Evolutionary conservation across 2,888 invertebrate species (phyloP).

Genomic region (Tipula unca): DNA sequence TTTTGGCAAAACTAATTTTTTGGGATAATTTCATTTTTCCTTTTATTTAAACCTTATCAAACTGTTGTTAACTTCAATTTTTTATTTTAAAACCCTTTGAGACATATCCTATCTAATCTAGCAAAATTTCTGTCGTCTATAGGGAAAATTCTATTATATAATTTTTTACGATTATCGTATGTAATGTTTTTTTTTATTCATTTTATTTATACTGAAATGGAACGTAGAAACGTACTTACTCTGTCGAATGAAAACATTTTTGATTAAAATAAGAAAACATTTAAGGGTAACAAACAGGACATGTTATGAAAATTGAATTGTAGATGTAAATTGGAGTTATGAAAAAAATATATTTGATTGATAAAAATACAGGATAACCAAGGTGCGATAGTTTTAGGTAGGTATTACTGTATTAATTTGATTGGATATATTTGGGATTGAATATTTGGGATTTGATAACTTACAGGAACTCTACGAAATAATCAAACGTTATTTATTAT

Average conservation of each 20-base stretch:
- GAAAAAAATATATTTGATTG: too few species aligned
- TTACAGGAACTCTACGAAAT: too few species aligned
- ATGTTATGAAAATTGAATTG: too few species aligned
- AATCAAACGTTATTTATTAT: too few species aligned
- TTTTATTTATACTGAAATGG: not conserved
- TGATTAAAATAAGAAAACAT: not conserved
- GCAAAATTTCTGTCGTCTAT: not conserved
- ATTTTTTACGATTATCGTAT: not conserved
- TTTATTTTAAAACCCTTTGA: not conserved
- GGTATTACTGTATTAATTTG: too few species aligned
- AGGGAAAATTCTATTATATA: not conserved
- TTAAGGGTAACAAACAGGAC: too few species aligned
- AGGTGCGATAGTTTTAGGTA: too few species aligned
- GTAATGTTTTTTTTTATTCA: not conserved
- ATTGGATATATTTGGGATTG: too few species aligned
- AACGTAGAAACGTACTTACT: too few species aligned
- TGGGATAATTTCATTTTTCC: not conserved
- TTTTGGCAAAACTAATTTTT: not conserved
- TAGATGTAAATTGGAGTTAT: too few species aligned
- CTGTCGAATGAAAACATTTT: not conserved
- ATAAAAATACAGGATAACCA: too few species aligned
- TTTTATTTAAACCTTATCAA: not conserved
- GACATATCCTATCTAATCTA: not conserved
- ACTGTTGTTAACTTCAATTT: not conserved
- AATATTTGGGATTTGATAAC: too few species aligned